Conservation (phyloP, 2,797 vertebrate species). For the Craterocephalus amniculus region DNA sequence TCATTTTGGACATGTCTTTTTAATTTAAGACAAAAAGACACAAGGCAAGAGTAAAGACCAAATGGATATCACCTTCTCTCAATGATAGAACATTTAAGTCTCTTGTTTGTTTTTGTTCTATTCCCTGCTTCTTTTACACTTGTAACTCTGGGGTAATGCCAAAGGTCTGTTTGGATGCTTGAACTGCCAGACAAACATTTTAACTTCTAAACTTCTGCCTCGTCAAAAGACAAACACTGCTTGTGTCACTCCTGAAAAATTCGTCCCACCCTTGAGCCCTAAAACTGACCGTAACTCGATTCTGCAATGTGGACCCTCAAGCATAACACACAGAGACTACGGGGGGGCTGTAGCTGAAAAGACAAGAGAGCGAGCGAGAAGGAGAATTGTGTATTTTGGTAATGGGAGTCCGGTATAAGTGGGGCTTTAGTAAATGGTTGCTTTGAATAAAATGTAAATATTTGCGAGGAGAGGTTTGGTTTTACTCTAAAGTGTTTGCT, state of each 20-base stretch:
- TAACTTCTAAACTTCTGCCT: conserved; percentile 33
- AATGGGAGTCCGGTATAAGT: conserved; percentile 35
- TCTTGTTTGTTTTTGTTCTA: neutral
- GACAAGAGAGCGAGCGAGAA: conserved; percentile 7
- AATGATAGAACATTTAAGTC: neutral
- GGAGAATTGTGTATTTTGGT: conserved; percentile 70
- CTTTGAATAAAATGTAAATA: conserved; percentile 67
- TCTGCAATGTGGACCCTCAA: conserved; percentile 55
- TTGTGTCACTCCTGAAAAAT: conserved; percentile 71
- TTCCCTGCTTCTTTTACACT: neutral
- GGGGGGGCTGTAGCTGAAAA: conserved; percentile 23
- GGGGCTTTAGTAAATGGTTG: conserved; percentile 50
- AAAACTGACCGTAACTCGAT: conserved; percentile 70
- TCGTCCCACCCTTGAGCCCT: conserved; percentile 47
- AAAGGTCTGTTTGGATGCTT: conserved; percentile 20
- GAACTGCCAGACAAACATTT: conserved; percentile 26
- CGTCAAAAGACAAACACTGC: conserved; percentile 27
- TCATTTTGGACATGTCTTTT: conserved; percentile 18
- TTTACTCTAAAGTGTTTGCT: conserved; percentile 40
- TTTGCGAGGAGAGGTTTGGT: conserved; percentile 58
- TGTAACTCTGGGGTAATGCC: conserved; percentile 7
- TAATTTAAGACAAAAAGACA: neutral
- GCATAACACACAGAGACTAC: conserved; percentile 56
- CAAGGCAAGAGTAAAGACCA: neutral
- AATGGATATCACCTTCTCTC: neutral